Evolutionary conservation across 2,113 vertebrate genomes (phyloP).

Genomic region (Mohoua ochrocephala): DNA sequence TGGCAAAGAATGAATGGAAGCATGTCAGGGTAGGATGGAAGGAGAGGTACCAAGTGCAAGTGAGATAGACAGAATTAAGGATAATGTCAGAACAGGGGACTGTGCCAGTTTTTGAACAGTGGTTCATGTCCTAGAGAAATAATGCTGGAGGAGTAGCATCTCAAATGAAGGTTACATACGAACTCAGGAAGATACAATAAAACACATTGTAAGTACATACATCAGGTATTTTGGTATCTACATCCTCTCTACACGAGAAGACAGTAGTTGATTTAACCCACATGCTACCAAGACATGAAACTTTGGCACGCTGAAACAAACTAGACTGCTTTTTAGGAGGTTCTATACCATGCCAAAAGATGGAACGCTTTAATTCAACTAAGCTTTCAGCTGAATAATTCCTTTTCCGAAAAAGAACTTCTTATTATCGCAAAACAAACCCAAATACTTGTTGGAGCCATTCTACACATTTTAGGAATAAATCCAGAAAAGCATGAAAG

Average conservation of each 20-base stretch:
- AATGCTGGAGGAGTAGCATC: neutral
- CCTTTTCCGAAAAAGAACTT: neutral
- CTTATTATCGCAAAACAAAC: neutral
- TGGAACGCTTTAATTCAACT: neutral
- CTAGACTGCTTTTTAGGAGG: neutral
- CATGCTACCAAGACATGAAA: neutral
- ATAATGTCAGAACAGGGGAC: neutral
- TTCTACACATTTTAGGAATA: neutral
- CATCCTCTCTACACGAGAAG: neutral
- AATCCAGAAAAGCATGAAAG: neutral
- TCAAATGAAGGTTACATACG: neutral
- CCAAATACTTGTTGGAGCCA: neutral
- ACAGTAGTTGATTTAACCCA: neutral
- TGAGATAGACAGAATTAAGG: neutral
- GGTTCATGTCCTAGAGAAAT: neutral
- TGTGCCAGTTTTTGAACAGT: neutral
- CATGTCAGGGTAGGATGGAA: neutral
- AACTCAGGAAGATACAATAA: neutral
- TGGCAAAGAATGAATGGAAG: neutral
- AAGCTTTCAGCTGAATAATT: neutral
- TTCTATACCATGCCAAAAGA: neutral
- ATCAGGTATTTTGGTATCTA: neutral
- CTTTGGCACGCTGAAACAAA: neutral
- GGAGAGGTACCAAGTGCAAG: neutral
- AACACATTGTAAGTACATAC: fast-evolving